Percentiles rank a stretch among this genome's conserved stretches.
Evolutionary conservation across 2,888 invertebrate genomes (phyloP).

Genomic region (Oligia strigilis): DNA sequence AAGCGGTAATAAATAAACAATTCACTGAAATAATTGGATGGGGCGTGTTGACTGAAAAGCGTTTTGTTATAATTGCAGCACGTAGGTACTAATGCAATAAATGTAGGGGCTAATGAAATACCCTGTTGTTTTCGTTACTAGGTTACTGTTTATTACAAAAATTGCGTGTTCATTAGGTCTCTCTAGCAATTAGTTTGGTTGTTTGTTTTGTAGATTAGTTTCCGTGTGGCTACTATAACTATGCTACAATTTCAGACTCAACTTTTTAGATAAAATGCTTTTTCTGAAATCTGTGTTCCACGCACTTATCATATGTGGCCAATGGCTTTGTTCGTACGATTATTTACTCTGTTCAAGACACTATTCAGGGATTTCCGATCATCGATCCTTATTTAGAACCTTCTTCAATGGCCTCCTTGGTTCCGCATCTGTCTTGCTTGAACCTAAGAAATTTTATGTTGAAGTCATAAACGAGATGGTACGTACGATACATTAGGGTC

Average conservation of each 20-base stretch:
- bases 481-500: background rate
- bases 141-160: constrained; percentile 16
- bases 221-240: background rate
- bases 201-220: constrained; percentile 21
- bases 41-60: constrained; percentile 24
- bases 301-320: background rate
- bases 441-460: too few species aligned
- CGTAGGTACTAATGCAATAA: constrained; percentile 8
- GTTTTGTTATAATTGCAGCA: constrained; percentile 44
- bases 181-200: constrained; percentile 4
- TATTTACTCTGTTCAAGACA: background rate
- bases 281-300: background rate
- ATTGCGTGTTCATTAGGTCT: constrained; percentile 28
- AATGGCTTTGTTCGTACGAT: background rate
- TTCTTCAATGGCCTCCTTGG: background rate
- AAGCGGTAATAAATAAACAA: constrained; percentile 37
- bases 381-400: background rate
- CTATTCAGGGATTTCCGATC: background rate
- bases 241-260: background rate
- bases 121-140: constrained; percentile 28
- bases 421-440: background rate
- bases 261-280: background rate
- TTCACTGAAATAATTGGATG: constrained; percentile 39
- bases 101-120: constrained; percentile 23
- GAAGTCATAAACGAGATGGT: background rate